phyloP scores from a whole-genome alignment of 2,113 vertebrate genomes.

The Turnix velox region DNA sequence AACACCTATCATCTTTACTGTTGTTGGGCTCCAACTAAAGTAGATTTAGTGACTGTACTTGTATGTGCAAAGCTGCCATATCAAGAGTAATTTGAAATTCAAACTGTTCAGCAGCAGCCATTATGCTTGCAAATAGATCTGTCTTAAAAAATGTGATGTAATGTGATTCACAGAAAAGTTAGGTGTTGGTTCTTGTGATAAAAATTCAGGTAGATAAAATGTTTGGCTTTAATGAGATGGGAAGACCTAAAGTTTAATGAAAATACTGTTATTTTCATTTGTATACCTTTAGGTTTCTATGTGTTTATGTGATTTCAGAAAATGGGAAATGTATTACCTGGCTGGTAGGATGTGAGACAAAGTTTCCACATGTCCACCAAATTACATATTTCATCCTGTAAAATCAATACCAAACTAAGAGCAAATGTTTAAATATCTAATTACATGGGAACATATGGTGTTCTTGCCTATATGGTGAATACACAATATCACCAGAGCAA shows the following conservation, averaged over 20 bases:
- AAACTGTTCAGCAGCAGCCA: not conserved
- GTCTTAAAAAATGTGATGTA: not conserved
- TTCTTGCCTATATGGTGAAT: not conserved
- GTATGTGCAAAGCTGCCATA: not conserved
- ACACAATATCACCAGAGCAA: not conserved
- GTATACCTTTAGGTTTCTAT: not conserved
- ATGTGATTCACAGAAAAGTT: not conserved
- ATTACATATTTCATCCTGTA: not conserved
- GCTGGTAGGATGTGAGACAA: not conserved
- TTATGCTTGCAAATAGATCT: not conserved
- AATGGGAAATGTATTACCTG: not conserved
- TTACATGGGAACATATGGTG: not conserved
- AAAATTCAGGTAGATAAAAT: not conserved
- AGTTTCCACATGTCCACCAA: not conserved
- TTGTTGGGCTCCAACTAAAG: not conserved
- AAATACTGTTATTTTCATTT: not conserved
- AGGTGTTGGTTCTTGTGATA: not conserved
- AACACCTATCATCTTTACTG: not conserved
- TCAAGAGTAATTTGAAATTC: not conserved
- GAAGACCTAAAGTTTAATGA: not conserved
- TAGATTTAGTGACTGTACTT: not conserved
- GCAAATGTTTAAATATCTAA: not conserved
- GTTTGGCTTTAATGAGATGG: not conserved
- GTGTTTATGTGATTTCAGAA: not conserved
- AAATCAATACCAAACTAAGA: not conserved